Evolutionary conservation across 2,888 invertebrate species (phyloP).

Genomic region (Tanytarsus gracilentus): DNA sequence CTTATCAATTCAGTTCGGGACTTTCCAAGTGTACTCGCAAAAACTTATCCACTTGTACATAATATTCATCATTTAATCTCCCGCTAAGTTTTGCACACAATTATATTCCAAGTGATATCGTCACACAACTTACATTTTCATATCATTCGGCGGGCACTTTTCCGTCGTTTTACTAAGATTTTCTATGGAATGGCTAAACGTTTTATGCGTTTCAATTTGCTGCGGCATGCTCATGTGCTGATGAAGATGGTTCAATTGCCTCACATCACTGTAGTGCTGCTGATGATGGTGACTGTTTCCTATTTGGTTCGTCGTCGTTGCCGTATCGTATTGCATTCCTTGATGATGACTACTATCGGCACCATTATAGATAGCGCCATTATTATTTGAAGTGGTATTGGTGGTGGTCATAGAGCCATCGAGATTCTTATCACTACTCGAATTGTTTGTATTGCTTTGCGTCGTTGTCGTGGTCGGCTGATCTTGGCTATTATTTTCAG

Average conservation of each 20-base stretch:
- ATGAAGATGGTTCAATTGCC: not conserved
- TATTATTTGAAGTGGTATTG: not conserved
- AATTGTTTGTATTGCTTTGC: slow-evolving; percentile 11
- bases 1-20: too few species aligned
- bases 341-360: too few species aligned
- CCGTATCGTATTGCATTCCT: slow-evolving; percentile 23
- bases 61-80: too few species aligned
- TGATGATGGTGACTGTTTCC: slow-evolving; percentile 8
- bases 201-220: slow-evolving; percentile 15
- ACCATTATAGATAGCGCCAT: slow-evolving; percentile 2
- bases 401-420: not conserved
- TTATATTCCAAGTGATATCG: not conserved
- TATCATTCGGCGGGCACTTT: slow-evolving; percentile 26
- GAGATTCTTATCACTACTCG: slow-evolving; percentile 8
- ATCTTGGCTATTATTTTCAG: not conserved
- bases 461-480: not conserved
- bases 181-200: slow-evolving; percentile 29
- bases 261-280: not conserved
- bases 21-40: too few species aligned
- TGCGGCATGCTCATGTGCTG: slow-evolving; percentile 21
- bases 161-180: slow-evolving; percentile 27
- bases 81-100: not conserved
- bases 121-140: slow-evolving; percentile 26
- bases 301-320: too few species aligned
- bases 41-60: too few species aligned